Evolutionary conservation across 2,888 invertebrate species (phyloP).

Genomic region (Synergus gifuensis): DNA sequence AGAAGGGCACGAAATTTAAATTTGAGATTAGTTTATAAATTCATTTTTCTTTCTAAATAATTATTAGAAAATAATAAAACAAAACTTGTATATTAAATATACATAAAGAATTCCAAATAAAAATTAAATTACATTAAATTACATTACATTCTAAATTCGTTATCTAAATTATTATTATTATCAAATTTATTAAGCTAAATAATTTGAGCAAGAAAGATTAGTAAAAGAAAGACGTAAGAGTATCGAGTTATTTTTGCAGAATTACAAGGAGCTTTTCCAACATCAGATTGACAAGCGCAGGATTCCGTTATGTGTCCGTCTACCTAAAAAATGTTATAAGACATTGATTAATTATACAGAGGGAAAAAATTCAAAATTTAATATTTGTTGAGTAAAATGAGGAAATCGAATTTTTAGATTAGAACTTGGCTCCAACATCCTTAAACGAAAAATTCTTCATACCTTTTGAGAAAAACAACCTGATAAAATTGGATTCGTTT

Average conservation of each 20-base stretch:
- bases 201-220: slow-evolving; percentile 41
- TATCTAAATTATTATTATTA: too few species aligned
- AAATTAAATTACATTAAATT: too few species aligned
- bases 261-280: slow-evolving; percentile 68
- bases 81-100: too few species aligned
- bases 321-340: slow-evolving; percentile 57
- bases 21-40: not conserved
- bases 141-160: too few species aligned
- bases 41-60: not conserved
- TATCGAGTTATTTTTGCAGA: slow-evolving; percentile 40
- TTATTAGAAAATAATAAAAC: too few species aligned
- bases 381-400: too few species aligned
- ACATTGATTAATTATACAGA: too few species aligned
- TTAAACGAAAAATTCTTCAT: slow-evolving; percentile 42
- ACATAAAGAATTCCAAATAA: too few species aligned
- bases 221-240: slow-evolving; percentile 42
- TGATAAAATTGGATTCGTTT: slow-evolving; percentile 57
- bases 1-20: not conserved
- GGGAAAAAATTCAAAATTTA: too few species aligned
- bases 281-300: slow-evolving; percentile 66
- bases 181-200: not conserved
- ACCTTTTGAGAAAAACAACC: slow-evolving; percentile 69
- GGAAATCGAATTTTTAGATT: too few species aligned
- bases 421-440: not conserved
- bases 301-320: slow-evolving; percentile 62